Percentiles rank a stretch among this genome's conserved stretches.
These are phyloP conservation scores for Drosophila tropicalis DNA, from an alignment of 1,140 invertebrate species.

Conservation along the genomic window DNA sequence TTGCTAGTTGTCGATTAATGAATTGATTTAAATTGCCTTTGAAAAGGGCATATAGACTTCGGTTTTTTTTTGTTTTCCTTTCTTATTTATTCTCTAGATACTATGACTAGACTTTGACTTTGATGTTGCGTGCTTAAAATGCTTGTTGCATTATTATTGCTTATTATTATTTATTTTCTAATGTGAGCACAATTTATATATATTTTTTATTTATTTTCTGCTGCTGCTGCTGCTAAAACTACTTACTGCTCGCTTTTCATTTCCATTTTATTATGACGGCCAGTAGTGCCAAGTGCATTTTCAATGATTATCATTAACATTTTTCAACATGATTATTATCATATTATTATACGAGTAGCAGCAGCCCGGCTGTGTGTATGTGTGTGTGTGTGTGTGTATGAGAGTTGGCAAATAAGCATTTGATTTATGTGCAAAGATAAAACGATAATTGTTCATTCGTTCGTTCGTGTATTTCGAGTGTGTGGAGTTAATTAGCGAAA, in stretches of 20 bases:
- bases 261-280: slow-evolving; percentile 50
- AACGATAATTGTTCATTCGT: slow-evolving; percentile 23
- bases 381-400: background rate
- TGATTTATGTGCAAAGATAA: slow-evolving; percentile 29
- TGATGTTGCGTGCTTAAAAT: slow-evolving; percentile 31
- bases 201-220: slow-evolving; percentile 18
- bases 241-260: slow-evolving; percentile 34
- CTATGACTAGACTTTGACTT: slow-evolving; percentile 21
- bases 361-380: background rate
- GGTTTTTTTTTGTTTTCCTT: too few species aligned
- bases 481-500: slow-evolving; percentile 14
- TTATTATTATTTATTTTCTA: slow-evolving; percentile 35
- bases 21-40: too few species aligned
- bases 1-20: too few species aligned
- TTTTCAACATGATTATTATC: slow-evolving; percentile 18
- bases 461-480: slow-evolving; percentile 15
- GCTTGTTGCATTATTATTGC: slow-evolving; percentile 24
- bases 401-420: slow-evolving; percentile 21
- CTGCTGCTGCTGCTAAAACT: background rate
- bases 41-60: background rate
- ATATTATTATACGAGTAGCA: slow-evolving; percentile 10
- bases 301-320: slow-evolving; percentile 34
- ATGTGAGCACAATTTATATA: slow-evolving; percentile 41
- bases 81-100: slow-evolving; percentile 33
- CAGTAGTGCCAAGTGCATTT: slow-evolving; percentile 69